These are phyloP conservation scores for Artibeus jamaicensis DNA, from an alignment of 2,797 vertebrate genomes.

Conservation along the genomic window DNA sequence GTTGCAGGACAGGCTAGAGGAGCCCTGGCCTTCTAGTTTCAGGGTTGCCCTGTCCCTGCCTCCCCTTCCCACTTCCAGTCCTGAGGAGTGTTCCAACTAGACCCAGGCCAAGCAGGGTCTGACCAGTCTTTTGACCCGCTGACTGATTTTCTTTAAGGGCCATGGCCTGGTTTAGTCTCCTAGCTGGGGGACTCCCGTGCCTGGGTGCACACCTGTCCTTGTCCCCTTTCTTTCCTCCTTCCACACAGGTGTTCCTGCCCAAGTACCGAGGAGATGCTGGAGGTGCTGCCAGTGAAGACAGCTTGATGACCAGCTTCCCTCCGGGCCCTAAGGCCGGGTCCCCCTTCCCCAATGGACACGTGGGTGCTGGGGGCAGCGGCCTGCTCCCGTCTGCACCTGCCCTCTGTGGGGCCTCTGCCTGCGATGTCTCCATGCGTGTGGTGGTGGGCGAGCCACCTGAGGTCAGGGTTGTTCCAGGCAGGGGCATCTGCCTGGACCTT, in stretches of 20 bases:
- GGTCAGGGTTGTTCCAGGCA: conserved; percentile 36
- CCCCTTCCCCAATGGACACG: conserved; percentile 77
- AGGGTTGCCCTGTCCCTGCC: not conserved
- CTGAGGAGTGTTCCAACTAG: not conserved
- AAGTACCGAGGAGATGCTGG: conserved; percentile 79
- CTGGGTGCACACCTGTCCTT: not conserved
- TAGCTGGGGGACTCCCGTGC: not conserved
- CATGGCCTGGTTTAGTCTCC: not conserved
- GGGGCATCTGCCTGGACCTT: conserved; percentile 90
- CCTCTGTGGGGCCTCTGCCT: conserved; percentile 79
- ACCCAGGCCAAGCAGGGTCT: not conserved
- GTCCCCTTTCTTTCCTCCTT: not conserved
- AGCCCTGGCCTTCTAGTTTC: not conserved
- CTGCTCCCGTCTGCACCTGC: conserved; percentile 65
- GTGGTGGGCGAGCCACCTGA: conserved; percentile 72
- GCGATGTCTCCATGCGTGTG: conserved; percentile 79
- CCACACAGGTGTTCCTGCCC: conserved; percentile 85
- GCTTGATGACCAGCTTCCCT: conserved; percentile 72
- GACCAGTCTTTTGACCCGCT: not conserved
- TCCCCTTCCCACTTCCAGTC: not conserved
- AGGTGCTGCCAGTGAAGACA: conserved; percentile 44
- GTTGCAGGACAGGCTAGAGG: not conserved
- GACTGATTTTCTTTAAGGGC: not conserved
- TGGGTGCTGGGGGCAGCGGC: conserved; percentile 16
- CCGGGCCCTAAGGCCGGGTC: conserved; percentile 74